Base-by-base conservation (phyloP, 1,140 invertebrate species). In the Parasteatoda tepidariorum region DNA sequence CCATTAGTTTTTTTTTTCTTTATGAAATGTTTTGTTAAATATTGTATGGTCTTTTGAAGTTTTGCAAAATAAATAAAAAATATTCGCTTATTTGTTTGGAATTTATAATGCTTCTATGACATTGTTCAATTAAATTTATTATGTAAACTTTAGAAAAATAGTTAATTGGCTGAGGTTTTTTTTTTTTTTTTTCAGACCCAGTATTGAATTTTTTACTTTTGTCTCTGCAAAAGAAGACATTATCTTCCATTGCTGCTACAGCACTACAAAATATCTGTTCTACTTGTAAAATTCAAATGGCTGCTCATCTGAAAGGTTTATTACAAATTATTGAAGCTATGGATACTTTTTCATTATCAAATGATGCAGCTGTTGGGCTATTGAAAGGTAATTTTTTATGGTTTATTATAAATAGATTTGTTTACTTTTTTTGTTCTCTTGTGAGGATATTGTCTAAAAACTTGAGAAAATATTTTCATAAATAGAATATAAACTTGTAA, bases 321-420 rank as follows among this genome's bases (percentile, higher is more conserved):
- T 88, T 97, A 75, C 92, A 95, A 87, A 94, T 97, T 34, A 92
- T 95, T 26, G 91, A 92, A 78, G 93, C 93, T 81, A 90, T 96
- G 33, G 95, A 97, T 86, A 92, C 91, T 30, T 94, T 96, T 88
- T 91, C 92, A 62, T 93, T 98, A 9, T 93, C 93, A 38, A 94
- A 94, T 87, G 93, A 94, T 76, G 94, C 96, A 57, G 93, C 95
- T 24, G 93, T 95, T 85, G 94, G 93, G 18, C 90, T 98, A 54
- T 89, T 98, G 3, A 95, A 95, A 90, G 96, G 94, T 90, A 90
- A 90, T 74, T 76, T 59, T 59, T 59, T 15, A 26, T 4, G 5
- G n/a, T 59, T 59, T 59, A 4, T 59, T 7, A 4, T n/a, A 9
- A n/a, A 59, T 59, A 59, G 6, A 5, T 59, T 22, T 22, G 15